These are phyloP conservation scores for Micronycteris hirsuta DNA, from an alignment of 2,113 vertebrate species.

Conservation along the genomic window DNA sequence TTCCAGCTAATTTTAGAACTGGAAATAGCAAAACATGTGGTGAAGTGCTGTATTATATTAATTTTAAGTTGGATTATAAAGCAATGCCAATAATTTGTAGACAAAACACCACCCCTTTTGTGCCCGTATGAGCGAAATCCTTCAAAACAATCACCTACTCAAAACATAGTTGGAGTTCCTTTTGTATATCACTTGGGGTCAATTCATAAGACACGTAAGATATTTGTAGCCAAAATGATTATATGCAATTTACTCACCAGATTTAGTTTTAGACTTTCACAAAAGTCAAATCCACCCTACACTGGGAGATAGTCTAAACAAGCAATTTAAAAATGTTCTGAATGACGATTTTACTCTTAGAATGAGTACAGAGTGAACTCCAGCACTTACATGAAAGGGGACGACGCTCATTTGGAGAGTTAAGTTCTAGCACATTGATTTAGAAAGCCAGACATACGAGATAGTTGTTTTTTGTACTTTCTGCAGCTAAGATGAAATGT, in stretches of 20 bases:
- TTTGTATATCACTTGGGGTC: background rate
- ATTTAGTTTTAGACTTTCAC: background rate
- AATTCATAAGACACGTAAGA: background rate
- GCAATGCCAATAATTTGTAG: background rate
- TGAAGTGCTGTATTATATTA: background rate
- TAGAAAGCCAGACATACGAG: background rate
- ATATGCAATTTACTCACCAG: conserved; percentile 23
- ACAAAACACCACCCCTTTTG: conserved; percentile 20
- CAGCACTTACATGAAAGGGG: background rate
- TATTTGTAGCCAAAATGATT: conserved; percentile 27
- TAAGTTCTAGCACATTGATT: background rate
- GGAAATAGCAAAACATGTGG: background rate
- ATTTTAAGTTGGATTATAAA: background rate
- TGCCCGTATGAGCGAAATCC: background rate
- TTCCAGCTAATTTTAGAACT: background rate
- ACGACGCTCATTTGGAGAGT: background rate
- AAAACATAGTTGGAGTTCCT: background rate
- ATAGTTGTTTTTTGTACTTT: background rate
- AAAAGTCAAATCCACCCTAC: conserved; percentile 2
- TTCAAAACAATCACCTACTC: background rate
- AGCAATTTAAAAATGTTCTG: conserved; percentile 12
- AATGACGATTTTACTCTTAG: conserved; percentile 9
- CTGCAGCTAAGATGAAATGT: background rate
- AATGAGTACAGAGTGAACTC: conserved; percentile 1
- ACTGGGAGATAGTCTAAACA: conserved; percentile 13